Conservation (phyloP, 2,888 invertebrate species). For the Tenodera sinensis region DNA sequence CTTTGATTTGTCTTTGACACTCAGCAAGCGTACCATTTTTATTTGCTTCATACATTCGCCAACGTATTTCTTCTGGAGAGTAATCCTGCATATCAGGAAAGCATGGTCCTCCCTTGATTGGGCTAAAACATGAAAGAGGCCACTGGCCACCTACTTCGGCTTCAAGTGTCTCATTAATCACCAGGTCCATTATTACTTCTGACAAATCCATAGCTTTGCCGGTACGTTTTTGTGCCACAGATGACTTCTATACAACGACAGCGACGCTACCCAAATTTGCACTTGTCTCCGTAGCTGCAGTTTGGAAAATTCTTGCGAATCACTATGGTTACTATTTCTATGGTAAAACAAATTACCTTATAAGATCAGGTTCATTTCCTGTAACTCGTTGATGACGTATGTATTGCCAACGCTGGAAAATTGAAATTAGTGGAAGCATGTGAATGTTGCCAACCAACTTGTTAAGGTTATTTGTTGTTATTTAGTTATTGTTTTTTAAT, state of each 20-base stretch:
- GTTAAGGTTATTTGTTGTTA: too few species aligned
- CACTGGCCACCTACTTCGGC: constrained; percentile 73
- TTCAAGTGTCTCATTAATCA: constrained; percentile 53
- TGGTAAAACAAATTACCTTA: too few species aligned
- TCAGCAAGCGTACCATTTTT: constrained; percentile 18
- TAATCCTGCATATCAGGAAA: constrained; percentile 72
- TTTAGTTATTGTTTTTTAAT: too few species aligned
- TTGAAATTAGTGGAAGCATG: too few species aligned
- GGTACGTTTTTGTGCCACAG: neutral
- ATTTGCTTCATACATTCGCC: constrained; percentile 34
- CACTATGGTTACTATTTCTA: too few species aligned
- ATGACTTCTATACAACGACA: constrained; percentile 37
- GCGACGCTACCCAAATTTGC: constrained; percentile 63
- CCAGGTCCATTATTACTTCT: constrained; percentile 26
- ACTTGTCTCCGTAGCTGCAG: constrained; percentile 64
- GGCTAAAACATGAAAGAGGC: constrained; percentile 74
- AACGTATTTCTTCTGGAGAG: constrained; percentile 76
- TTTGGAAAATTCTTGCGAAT: constrained; percentile 62
- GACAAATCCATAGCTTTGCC: neutral
- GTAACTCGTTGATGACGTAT: too few species aligned
- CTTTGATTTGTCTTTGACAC: constrained; percentile 49
- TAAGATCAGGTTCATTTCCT: too few species aligned
- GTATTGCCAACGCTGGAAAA: too few species aligned
- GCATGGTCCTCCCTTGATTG: constrained; percentile 67
- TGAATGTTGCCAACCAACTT: too few species aligned